These are phyloP conservation scores for Hypomecis punctinalis DNA, from an alignment of 2,888 invertebrate species.

Conservation along the genomic window DNA sequence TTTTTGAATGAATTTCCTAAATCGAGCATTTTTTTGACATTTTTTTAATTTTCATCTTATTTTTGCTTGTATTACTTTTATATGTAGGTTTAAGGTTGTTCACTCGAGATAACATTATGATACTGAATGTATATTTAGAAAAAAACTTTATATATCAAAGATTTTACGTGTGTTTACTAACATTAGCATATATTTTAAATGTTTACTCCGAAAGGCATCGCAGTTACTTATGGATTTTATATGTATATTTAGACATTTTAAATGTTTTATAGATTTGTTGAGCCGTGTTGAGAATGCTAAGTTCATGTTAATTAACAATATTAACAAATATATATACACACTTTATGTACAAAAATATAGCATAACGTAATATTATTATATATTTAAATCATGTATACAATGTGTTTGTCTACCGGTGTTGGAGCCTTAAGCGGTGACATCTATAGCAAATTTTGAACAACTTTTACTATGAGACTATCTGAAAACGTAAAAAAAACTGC, in stretches of 20 bases:
- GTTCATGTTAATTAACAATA: constrained; percentile 14
- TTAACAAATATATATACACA: neutral
- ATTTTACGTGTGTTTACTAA: constrained; percentile 43
- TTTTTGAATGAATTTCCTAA: neutral
- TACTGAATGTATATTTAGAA: constrained; percentile 68
- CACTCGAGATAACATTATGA: constrained; percentile 45
- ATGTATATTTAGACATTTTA: constrained; percentile 70
- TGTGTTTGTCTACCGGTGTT: too few relatives aligned
- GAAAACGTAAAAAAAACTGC: too few relatives aligned
- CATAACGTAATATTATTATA: too few relatives aligned
- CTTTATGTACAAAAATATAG: neutral
- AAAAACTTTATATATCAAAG: constrained; percentile 36
- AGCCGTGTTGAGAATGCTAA: constrained; percentile 44
- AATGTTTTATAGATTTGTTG: constrained; percentile 49
- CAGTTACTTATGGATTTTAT: constrained; percentile 69
- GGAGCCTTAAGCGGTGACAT: too few relatives aligned
- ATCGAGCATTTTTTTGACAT: neutral
- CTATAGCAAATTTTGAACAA: too few relatives aligned
- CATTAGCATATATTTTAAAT: constrained; percentile 38
- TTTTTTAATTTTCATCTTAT: neutral
- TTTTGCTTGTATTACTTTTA: neutral
- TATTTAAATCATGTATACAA: too few relatives aligned
- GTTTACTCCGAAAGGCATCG: constrained; percentile 67
- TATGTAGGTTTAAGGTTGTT: constrained; percentile 36
- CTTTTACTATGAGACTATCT: too few relatives aligned